phyloP scores from a whole-genome alignment of 2,797 vertebrate genomes.

The Podarcis siculus region DNA sequence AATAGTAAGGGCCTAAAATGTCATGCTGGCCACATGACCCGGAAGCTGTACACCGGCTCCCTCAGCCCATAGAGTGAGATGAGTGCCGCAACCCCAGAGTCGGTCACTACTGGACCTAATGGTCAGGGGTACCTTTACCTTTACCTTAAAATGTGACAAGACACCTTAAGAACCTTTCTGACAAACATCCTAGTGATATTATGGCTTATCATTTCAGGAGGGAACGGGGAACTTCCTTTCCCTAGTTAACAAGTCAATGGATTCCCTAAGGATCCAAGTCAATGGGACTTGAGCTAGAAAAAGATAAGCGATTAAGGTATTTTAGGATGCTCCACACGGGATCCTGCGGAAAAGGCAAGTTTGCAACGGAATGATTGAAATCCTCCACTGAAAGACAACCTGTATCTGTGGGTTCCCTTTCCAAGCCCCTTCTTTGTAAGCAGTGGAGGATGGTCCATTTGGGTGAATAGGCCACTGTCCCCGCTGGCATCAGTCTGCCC shows the following conservation, averaged over 20 bases:
- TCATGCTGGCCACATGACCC: too few species aligned
- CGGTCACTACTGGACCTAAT: too few species aligned
- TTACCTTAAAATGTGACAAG: too few species aligned
- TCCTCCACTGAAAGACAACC: background rate
- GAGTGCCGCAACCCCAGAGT: too few species aligned
- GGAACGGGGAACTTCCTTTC: background rate
- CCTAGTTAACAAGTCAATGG: background rate
- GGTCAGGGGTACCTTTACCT: too few species aligned
- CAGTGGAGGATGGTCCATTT: too few species aligned
- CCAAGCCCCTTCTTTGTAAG: background rate
- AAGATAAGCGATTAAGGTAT: background rate
- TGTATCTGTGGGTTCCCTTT: background rate
- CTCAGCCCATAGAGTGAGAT: too few species aligned
- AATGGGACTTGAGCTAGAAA: background rate
- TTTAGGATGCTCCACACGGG: background rate
- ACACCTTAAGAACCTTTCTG: too few species aligned
- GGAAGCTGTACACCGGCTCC: too few species aligned
- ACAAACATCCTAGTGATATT: background rate
- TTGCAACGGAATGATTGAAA: background rate
- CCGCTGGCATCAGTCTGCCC: too few species aligned
- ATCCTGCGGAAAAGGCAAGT: background rate
- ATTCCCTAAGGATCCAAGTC: background rate
- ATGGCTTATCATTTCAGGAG: background rate
- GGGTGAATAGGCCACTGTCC: too few species aligned
- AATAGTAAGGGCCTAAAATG: too few species aligned